Conservation (phyloP, 2,113 vertebrate genomes). For the Pollachius pollachius region DNA sequence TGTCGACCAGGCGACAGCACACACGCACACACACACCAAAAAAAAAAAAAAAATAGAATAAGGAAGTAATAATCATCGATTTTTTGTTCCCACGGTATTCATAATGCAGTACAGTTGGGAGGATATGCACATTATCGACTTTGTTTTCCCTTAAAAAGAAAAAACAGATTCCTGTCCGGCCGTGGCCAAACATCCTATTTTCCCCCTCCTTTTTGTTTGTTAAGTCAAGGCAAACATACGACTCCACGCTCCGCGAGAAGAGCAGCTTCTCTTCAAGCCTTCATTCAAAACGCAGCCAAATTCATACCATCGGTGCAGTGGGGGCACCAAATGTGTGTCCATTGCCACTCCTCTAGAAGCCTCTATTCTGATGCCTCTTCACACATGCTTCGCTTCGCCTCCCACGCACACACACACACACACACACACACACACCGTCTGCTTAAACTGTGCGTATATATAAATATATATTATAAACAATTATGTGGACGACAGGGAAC, state of each 20-base stretch:
- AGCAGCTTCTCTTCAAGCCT: slow-evolving; percentile 70
- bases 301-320: slow-evolving; percentile 80
- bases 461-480: slow-evolving; percentile 57
- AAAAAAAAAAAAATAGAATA: slow-evolving; percentile 59
- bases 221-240: slow-evolving; percentile 76
- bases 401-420: slow-evolving; percentile 68
- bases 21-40: slow-evolving; percentile 75
- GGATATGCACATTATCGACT: slow-evolving; percentile 92
- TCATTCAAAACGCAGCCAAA: slow-evolving; percentile 72
- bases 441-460: slow-evolving; percentile 67
- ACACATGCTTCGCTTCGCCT: no score
- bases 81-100: slow-evolving; percentile 93
- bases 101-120: slow-evolving; percentile 96
- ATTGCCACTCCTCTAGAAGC: slow-evolving; percentile 70
- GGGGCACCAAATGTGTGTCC: slow-evolving; percentile 46
- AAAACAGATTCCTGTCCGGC: slow-evolving; percentile 60
- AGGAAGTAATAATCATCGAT: slow-evolving; percentile 82
- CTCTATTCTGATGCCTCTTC: slow-evolving; percentile 62
- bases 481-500: slow-evolving; percentile 21
- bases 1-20: slow-evolving; percentile 99
- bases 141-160: slow-evolving; percentile 69
- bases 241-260: slow-evolving; percentile 73
- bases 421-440: slow-evolving; percentile 66
- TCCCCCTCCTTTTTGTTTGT: slow-evolving; percentile 18
- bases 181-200: slow-evolving; percentile 72